phyloP scores from a whole-genome alignment of 1,140 invertebrate species.

The Agraylea sexmaculata region DNA sequence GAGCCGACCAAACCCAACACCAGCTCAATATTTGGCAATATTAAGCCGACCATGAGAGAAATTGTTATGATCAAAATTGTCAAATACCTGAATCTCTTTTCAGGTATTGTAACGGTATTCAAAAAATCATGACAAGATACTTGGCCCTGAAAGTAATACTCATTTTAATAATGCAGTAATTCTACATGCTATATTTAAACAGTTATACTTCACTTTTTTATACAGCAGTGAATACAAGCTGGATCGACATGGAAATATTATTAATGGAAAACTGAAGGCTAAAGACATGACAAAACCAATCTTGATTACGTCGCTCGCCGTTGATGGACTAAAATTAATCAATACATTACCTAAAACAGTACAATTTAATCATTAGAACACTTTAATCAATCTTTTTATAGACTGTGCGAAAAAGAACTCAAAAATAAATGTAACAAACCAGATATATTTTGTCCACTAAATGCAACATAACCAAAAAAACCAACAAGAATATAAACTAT shows the following conservation, averaged over 20 bases:
- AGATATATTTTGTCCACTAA: constrained; percentile 57
- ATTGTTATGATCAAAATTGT: constrained; percentile 63
- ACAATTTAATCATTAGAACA: constrained; percentile 15
- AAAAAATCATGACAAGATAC: constrained; percentile 33
- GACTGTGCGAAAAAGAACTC: not conserved
- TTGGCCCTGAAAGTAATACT: constrained; percentile 25
- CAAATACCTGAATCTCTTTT: constrained; percentile 63
- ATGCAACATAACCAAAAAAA: constrained; percentile 91
- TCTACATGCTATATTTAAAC: not conserved
- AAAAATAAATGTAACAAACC: constrained; percentile 35
- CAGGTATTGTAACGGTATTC: constrained; percentile 51
- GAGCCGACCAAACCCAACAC: constrained; percentile 86
- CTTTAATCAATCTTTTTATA: not conserved
- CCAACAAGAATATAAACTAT: constrained; percentile 79
- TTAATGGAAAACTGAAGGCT: constrained; percentile 90
- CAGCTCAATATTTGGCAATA: constrained; percentile 83
- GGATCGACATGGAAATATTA: constrained; percentile 91
- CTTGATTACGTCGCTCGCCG: constrained; percentile 78
- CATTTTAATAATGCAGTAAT: not conserved
- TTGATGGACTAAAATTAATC: constrained; percentile 66
- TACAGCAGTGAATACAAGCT: constrained; percentile 88
- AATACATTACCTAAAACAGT: constrained; percentile 73
- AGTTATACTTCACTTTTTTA: constrained; percentile 51
- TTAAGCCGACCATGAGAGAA: constrained; percentile 63
- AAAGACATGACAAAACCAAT: constrained; percentile 90